phyloP scores from a whole-genome alignment of 2,888 invertebrate genomes.

The Trissoscelio sp. region DNA sequence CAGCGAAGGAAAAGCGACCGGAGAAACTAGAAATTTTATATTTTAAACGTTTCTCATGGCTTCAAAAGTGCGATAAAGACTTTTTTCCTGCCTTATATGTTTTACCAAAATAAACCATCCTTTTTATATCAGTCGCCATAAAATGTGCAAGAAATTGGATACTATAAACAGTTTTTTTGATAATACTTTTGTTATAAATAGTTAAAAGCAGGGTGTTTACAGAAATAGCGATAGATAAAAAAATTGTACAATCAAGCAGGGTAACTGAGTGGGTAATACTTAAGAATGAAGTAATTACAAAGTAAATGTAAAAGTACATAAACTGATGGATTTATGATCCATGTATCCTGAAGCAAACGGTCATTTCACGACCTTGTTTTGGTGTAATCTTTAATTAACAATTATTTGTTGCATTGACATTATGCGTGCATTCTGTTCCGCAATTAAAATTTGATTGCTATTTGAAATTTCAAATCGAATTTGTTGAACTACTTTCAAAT shows the following conservation, averaged over 20 bases:
- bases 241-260: slow-evolving; percentile 15
- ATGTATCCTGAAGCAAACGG: slow-evolving; percentile 25
- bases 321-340: slow-evolving; percentile 39
- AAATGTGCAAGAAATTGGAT: slow-evolving; percentile 5
- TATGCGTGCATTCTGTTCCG: slow-evolving; percentile 1
- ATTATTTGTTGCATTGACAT: slow-evolving; percentile 27
- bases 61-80: slow-evolving; percentile 74
- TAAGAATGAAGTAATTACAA: slow-evolving; percentile 27
- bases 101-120: slow-evolving; percentile 12
- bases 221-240: too few species aligned
- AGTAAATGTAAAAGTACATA: slow-evolving; percentile 23
- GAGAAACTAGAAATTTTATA: slow-evolving; percentile 55
- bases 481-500: background rate
- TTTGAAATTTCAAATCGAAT: background rate
- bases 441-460: slow-evolving; percentile 2
- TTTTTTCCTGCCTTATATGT: slow-evolving; percentile 53
- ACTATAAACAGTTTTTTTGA: slow-evolving; percentile 10
- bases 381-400: slow-evolving; percentile 7
- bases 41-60: slow-evolving; percentile 36
- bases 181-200: too few species aligned
- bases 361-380: slow-evolving; percentile 35
- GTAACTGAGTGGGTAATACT: slow-evolving; percentile 11
- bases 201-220: too few species aligned
- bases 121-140: slow-evolving; percentile 12
- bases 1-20: slow-evolving; percentile 46